Evolutionary conservation across 2,888 invertebrate species (phyloP).

Genomic region (Lycaena phlaeas): DNA sequence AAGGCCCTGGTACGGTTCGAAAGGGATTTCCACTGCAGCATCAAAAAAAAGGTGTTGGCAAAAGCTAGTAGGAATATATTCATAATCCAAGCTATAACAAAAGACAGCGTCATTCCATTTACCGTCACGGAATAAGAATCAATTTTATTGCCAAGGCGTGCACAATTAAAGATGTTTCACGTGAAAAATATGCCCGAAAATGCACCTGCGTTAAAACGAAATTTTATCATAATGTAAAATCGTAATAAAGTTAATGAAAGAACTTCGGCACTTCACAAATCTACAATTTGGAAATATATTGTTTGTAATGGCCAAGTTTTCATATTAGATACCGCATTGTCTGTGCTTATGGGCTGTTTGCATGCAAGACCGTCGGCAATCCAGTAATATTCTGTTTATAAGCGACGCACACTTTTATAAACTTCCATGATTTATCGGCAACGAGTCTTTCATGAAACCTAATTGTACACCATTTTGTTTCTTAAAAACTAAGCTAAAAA

Average conservation of each 20-base stretch:
- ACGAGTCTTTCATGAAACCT: slow-evolving; percentile 1
- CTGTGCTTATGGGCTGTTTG: slow-evolving; percentile 56
- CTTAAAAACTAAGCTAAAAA: too few species aligned
- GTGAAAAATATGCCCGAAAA: not conserved
- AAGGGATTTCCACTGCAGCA: too few species aligned
- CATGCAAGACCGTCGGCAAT: slow-evolving; percentile 46
- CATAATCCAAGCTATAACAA: too few species aligned
- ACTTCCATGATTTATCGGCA: not conserved
- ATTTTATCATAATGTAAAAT: slow-evolving; percentile 15
- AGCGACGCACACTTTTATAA: slow-evolving; percentile 11
- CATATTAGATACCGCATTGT: slow-evolving; percentile 43
- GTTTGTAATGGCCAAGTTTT: slow-evolving; percentile 53
- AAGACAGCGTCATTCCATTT: too few species aligned
- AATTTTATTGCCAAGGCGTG: too few species aligned
- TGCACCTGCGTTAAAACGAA: slow-evolving; percentile 4
- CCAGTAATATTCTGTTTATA: slow-evolving; percentile 11
- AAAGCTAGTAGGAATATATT: too few species aligned
- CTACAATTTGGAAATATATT: slow-evolving; percentile 43
- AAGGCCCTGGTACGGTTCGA: too few species aligned
- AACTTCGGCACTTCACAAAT: slow-evolving; percentile 19
- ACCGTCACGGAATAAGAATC: too few species aligned
- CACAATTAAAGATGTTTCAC: too few species aligned
- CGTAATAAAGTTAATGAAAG: slow-evolving; percentile 14
- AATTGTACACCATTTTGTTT: not conserved
- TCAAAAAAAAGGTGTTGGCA: too few species aligned